A percentile compares a stretch with the other conserved stretches of the same genome.
Evolutionary conservation across 1,140 invertebrate species (phyloP).

Genomic region (Meloidogyne chitwoodi): DNA sequence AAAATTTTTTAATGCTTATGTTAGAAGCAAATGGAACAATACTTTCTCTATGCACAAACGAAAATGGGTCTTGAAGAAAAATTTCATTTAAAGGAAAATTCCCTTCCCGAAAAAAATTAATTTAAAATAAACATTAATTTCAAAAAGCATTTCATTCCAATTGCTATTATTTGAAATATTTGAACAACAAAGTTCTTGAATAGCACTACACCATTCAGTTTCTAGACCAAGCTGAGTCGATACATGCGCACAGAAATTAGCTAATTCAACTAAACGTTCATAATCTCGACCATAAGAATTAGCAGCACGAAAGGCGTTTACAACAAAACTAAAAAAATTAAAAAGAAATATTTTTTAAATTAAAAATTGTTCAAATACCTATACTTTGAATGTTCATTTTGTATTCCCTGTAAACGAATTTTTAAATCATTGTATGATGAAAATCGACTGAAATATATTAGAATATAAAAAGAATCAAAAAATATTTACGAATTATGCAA

Average conservation of each 20-base stretch:
- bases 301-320: slow-evolving; percentile 41
- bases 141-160: slow-evolving; percentile 29
- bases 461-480: not conserved
- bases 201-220: slow-evolving; percentile 39
- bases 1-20: no score
- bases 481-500: not conserved
- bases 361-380: not conserved
- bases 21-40: no score
- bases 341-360: not conserved
- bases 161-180: slow-evolving; percentile 4
- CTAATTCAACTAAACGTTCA: slow-evolving; percentile 40
- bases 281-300: slow-evolving; percentile 27
- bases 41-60: no score
- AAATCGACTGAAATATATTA: slow-evolving; percentile 30
- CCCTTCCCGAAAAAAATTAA: not conserved
- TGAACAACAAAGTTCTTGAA: slow-evolving; percentile 41
- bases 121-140: slow-evolving; percentile 26
- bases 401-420: slow-evolving; percentile 27
- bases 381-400: slow-evolving; percentile 26
- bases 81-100: not conserved
- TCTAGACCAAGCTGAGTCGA: slow-evolving; percentile 59
- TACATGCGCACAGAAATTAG: slow-evolving; percentile 55
- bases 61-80: not conserved
- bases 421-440: slow-evolving; percentile 38
- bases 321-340: slow-evolving; percentile 33